phyloP scores from a whole-genome alignment of 2,113 vertebrate genomes.

The Elephantulus edwardii region DNA sequence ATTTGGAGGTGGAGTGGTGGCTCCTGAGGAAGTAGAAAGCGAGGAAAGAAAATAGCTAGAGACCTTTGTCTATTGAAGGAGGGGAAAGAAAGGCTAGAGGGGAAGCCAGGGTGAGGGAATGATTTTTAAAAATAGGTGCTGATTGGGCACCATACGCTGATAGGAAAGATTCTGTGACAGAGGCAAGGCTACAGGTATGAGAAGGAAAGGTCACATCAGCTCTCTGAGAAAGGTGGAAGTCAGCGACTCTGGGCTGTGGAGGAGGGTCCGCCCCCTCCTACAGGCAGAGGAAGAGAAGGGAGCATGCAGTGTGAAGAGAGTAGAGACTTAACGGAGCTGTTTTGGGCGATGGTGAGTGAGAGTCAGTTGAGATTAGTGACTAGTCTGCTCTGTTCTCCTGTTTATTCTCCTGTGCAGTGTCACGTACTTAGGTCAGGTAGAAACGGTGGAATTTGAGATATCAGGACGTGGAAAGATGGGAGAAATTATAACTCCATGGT shows the following conservation, averaged over 20 bases:
- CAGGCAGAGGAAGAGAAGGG: background rate
- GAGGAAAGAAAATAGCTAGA: background rate
- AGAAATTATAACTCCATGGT: background rate
- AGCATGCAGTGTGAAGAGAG: background rate
- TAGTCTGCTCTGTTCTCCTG: accelerated
- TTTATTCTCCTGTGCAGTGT: background rate
- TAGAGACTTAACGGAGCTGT: background rate
- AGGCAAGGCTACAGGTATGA: background rate
- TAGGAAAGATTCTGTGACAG: background rate
- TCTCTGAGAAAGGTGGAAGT: background rate
- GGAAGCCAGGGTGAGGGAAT: background rate
- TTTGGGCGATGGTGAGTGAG: background rate
- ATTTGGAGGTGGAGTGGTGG: background rate
- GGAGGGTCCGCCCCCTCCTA: background rate
- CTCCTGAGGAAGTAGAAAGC: background rate
- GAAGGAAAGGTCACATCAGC: background rate
- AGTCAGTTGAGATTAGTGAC: background rate
- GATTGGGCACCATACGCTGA: background rate
- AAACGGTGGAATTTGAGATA: background rate
- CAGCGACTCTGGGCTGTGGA: background rate
- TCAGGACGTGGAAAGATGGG: background rate
- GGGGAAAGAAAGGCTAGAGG: background rate
- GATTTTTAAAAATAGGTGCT: background rate
- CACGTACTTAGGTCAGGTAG: background rate
- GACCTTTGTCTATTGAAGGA: background rate